These are phyloP conservation scores for Phyllostomus hastatus DNA, from an alignment of 2,113 vertebrate species.

Conservation along the genomic window DNA sequence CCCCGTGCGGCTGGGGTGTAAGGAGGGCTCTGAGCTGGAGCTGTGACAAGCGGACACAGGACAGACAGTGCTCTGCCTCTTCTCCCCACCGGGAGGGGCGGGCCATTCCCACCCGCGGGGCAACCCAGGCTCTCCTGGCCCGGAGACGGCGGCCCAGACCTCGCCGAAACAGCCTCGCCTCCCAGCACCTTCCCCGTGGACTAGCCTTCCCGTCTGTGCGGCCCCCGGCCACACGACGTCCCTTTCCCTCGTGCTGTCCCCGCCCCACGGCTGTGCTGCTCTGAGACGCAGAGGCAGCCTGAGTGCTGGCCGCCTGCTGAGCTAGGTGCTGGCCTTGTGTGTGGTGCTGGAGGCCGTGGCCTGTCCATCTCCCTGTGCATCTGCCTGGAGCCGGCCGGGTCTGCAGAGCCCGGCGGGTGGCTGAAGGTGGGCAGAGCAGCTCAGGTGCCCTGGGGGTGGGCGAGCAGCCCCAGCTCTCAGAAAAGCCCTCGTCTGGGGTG, in stretches of 20 bases:
- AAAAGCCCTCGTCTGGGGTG: not conserved
- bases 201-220: not conserved
- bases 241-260: no score
- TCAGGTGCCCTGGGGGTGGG: accelerated
- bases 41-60: not conserved
- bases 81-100: no score
- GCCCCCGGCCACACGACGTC: not conserved
- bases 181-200: accelerated
- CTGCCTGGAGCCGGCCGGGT: accelerated
- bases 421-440: accelerated
- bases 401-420: not conserved
- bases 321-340: no score
- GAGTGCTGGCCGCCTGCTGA: no score
- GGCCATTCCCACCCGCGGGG: accelerated
- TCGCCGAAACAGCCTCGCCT: not conserved
- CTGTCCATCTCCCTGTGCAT: accelerated
- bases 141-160: not conserved
- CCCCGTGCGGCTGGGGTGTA: accelerated
- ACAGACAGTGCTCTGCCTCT: accelerated
- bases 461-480: not conserved
- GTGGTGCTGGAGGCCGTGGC: no score
- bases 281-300: no score
- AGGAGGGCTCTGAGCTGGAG: no score
- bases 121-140: no score
- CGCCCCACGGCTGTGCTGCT: not conserved